A percentile compares a stretch with the other conserved stretches of the same genome.
Evolutionary conservation across 2,113 vertebrate genomes (phyloP).

Genomic region (Tragelaphus strepsiceros): DNA sequence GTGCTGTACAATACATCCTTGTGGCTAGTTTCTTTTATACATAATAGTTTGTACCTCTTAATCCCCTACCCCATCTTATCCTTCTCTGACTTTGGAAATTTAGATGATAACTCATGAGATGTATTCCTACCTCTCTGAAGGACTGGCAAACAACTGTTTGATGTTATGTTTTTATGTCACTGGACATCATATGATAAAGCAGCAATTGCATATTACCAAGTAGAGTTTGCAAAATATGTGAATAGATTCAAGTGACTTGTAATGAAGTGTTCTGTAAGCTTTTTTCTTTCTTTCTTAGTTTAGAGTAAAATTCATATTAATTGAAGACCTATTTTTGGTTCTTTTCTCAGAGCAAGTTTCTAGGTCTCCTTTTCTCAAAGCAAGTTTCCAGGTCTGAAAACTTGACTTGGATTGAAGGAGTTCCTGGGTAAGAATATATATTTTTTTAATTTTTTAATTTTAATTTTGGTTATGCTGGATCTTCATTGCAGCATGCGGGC

Average conservation of each 20-base stretch:
- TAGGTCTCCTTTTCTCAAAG: background rate
- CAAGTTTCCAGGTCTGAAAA: background rate
- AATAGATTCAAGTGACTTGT: background rate
- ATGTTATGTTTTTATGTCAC: slow-evolving; percentile 12
- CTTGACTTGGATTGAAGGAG: background rate
- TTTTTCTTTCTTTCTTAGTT: slow-evolving; percentile 5
- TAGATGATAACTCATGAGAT: background rate
- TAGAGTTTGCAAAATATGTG: background rate
- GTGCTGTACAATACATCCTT: background rate
- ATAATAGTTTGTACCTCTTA: background rate
- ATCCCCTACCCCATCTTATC: background rate
- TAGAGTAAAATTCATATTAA: background rate
- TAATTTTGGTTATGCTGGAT: background rate
- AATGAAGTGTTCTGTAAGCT: background rate
- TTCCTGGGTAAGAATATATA: background rate
- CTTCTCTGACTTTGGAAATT: background rate
- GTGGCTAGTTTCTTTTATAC: background rate
- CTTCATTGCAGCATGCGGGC: background rate
- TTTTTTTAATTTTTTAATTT: background rate
- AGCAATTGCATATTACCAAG: background rate
- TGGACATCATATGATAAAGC: background rate
- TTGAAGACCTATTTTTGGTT: background rate
- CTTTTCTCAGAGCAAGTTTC: background rate
- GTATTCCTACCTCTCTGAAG: background rate
- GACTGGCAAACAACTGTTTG: background rate